Conservation (phyloP, 1,140 invertebrate genomes). For the Hylyphantes graminicola region DNA sequence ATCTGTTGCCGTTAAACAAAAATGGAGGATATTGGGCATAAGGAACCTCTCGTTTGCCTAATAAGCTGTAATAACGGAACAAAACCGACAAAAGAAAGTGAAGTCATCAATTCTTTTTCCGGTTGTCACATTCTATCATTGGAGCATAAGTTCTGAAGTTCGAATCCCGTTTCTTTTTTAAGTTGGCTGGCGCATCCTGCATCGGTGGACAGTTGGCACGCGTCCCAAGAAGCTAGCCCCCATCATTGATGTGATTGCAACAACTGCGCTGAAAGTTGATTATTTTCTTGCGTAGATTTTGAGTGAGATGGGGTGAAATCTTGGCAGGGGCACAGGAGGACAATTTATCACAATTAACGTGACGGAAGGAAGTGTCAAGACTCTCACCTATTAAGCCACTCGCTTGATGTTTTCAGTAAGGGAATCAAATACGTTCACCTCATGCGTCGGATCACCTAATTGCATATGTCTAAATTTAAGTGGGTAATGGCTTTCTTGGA, state of each 20-base stretch:
- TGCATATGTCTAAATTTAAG: too few relatives aligned
- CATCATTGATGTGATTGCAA: background rate
- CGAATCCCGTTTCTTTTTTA: too few relatives aligned
- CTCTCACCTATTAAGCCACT: constrained; percentile 2
- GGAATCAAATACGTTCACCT: too few relatives aligned
- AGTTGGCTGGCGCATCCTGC: background rate
- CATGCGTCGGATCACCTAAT: too few relatives aligned
- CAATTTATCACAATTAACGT: constrained; percentile 41
- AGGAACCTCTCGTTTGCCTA: background rate
- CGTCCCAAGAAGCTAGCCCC: background rate
- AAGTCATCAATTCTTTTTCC: constrained; percentile 37
- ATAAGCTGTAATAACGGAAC: background rate
- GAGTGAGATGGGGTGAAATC: background rate
- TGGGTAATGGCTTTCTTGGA: too few relatives aligned
- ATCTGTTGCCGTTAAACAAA: constrained; percentile 20
- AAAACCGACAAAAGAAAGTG: constrained; percentile 13
- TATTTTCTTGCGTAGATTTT: background rate
- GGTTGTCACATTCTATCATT: background rate
- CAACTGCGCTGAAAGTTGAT: too few relatives aligned
- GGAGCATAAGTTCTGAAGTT: background rate
- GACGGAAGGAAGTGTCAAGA: constrained; percentile 21
- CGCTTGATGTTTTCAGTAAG: background rate
- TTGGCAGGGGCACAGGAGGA: constrained; percentile 12
- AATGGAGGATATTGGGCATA: background rate
- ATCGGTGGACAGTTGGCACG: constrained; percentile 38